Evolutionary conservation across 2,113 vertebrate species (phyloP), one percentile per base, ranked within the genome.

Genomic region (Prionailurus bengalensis): DNA sequence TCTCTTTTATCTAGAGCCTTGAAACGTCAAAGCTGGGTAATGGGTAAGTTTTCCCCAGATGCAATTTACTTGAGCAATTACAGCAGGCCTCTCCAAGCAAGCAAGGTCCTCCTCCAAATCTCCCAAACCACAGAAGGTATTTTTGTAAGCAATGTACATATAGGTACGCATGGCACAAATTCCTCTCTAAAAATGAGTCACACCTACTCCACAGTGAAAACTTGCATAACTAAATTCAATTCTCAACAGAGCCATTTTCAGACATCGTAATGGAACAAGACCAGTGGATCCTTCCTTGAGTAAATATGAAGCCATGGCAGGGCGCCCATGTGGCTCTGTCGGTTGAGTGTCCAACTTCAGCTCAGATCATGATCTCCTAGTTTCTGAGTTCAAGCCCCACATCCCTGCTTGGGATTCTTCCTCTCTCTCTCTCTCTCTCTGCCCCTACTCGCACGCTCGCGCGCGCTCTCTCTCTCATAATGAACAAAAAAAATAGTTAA

Each of bases 121-220:
- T 11, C 25, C 15, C 39, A 51, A 68, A 89, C 15, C 14, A 89
- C 4, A 73, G 7, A 55, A 33, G 51, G 63, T 16, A 55, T 36
- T 23, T 65, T 7, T 17, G 15, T 33, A 61, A 42, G 39, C 4
- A 76, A 27, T 53, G 3, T 12, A 10, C 7, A 27, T 12, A 61
- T 3, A 48, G n/a, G 39, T n/a, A 39, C 2, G 7, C 0, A 0
- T 0, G 10, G 17, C 45, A 87, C 7, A 89, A 23, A 5, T 66
- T 42, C 83, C 23, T 27, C 8, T 71, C 39, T 61, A 71, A 61
- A 73, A 45, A 42, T 6, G 23, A 65, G 66, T 45, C 36, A 25
- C 17, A 55, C 14, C 15, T 6, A n/a, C 42, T 17, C 31, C 25
- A 73, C 0, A 29, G 31, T 48, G 13, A 83, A 66, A 58, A 45